phyloP scores from a whole-genome alignment of 2,888 invertebrate genomes.

The Melangyna quadrimaculata region DNA sequence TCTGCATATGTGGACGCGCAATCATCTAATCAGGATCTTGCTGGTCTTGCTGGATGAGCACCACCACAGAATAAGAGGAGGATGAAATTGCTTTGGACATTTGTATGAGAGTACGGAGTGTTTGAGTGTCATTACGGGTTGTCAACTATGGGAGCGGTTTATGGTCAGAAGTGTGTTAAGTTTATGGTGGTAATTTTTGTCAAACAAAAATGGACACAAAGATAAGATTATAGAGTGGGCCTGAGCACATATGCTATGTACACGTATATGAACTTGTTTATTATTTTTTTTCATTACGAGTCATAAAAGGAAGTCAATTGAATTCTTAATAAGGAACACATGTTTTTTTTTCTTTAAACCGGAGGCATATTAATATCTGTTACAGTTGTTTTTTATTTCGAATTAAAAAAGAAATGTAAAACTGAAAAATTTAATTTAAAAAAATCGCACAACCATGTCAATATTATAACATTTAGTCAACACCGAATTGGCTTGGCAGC shows the following conservation, averaged over 20 bases:
- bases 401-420: too few relatives aligned
- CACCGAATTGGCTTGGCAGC: too few relatives aligned
- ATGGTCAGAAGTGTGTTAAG: constrained; percentile 37
- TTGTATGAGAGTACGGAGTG: constrained; percentile 33
- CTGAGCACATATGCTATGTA: too few relatives aligned
- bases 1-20: constrained; percentile 27
- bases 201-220: constrained; percentile 36
- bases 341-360: background rate
- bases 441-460: too few relatives aligned
- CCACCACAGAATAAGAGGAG: constrained; percentile 18
- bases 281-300: background rate
- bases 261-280: background rate
- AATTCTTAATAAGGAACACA: background rate
- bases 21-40: constrained; percentile 69
- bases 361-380: too few relatives aligned
- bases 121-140: constrained; percentile 63
- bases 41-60: constrained; percentile 43
- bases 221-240: constrained; percentile 34
- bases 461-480: too few relatives aligned
- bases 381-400: too few relatives aligned
- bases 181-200: constrained; percentile 69
- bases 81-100: constrained; percentile 28
- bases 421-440: too few relatives aligned
- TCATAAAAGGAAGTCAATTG: background rate
- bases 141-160: constrained; percentile 65